phyloP scores from a whole-genome alignment of 2,797 vertebrate species.

The Myoxocephalus aenaeus region DNA sequence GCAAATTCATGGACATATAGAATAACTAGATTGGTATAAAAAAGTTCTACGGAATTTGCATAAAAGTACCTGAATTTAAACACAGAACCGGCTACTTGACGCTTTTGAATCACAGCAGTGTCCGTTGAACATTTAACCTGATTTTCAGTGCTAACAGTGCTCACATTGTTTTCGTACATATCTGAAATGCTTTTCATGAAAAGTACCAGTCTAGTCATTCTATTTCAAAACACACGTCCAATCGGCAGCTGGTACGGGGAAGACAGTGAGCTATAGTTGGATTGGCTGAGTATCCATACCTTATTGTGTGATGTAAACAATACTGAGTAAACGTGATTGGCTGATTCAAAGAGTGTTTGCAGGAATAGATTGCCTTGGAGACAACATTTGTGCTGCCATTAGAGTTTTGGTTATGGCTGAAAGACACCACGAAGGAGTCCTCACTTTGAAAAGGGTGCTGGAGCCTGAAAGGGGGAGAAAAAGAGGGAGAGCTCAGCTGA shows the following conservation, averaged over 20 bases:
- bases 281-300: slow-evolving; percentile 82
- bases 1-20: slow-evolving; percentile 85
- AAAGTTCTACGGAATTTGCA: slow-evolving; percentile 84
- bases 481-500: slow-evolving; percentile 18
- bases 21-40: slow-evolving; percentile 86
- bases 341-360: slow-evolving; percentile 79
- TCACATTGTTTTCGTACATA: slow-evolving; percentile 64
- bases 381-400: slow-evolving; percentile 77
- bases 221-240: slow-evolving; percentile 80
- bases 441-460: slow-evolving; percentile 80
- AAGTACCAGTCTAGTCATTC: slow-evolving; percentile 85
- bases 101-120: slow-evolving; percentile 86
- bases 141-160: slow-evolving; percentile 82
- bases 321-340: slow-evolving; percentile 85
- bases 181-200: slow-evolving; percentile 77
- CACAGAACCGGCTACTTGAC: slow-evolving; percentile 84
- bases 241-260: slow-evolving; percentile 86
- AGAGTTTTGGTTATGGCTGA: slow-evolving; percentile 88
- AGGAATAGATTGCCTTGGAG: slow-evolving; percentile 78
- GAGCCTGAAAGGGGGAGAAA: slow-evolving; percentile 69
- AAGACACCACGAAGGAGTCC: slow-evolving; percentile 68
- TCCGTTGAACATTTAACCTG: slow-evolving; percentile 84
- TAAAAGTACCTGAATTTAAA: slow-evolving; percentile 89
- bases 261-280: slow-evolving; percentile 83
- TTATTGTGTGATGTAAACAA: slow-evolving; percentile 87